Base-by-base conservation (phyloP, 1,140 invertebrate species). In the Orius insidiosus region DNA sequence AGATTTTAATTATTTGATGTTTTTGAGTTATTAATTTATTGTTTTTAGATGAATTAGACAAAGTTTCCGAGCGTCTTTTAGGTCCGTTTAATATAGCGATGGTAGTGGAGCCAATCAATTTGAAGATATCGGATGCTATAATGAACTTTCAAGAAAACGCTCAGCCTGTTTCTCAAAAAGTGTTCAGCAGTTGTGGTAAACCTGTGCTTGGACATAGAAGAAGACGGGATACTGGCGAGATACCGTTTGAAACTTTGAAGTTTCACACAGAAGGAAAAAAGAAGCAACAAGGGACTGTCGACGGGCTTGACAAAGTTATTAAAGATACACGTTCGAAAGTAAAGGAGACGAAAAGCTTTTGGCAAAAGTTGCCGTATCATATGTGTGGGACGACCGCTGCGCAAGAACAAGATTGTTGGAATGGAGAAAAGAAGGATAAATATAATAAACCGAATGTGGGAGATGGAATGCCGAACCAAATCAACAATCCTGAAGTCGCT, bases 121-220 rank as follows among this genome's bases (percentile, higher is more conserved):
- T 97, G 37, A 95, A 97, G 68, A 96, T 98, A 55, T 97, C 92
- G 0, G 92, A 98, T 64, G 93, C 93, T 5, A 95, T 98, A 52
- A 98, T 98, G 94, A 96, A 90, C 59, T 95, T 96, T 62, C 84
- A 88, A 62, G 92, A 97, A 60, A 85, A 77, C 58, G 85, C 87
- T 44, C 68, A 73, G 18, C 78, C 86, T 47, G 79, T 87, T 24
- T 83, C 87, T 0, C 71, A 80, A 55, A 79, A 84, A 58, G 87
- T 74, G 60, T 46, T 43, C 9, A 24, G 24, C 24, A 24, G 24
- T 7, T 24, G 24, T 24, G 24, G 24, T 3, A 24, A 24, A 7
- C 24, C 24, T 24, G 24, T 24, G 24, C 24, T 24, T 24, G 24
- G 24, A 3, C 24, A 24, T 24, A 24, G 24, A 7, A 24, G 24